Evolutionary conservation across 2,113 vertebrate genomes (phyloP).

Genomic region (Sphaerodactylus townsendi): DNA sequence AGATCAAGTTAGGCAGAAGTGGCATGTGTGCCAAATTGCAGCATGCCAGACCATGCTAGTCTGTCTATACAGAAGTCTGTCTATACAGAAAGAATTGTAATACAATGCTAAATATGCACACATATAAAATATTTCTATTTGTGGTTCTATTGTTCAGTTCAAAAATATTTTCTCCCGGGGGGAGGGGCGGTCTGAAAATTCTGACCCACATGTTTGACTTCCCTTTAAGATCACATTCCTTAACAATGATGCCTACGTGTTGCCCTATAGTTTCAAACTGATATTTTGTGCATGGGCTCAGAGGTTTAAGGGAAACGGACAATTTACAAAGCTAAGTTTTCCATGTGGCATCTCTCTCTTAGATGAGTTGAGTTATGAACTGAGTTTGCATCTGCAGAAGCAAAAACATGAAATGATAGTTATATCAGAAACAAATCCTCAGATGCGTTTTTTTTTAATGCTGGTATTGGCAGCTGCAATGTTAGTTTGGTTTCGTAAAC

Average conservation of each 20-base stretch:
- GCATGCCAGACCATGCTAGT: not conserved
- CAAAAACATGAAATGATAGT: too few species aligned
- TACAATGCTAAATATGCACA: not conserved
- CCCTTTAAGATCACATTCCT: not conserved
- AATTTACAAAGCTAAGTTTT: too few species aligned
- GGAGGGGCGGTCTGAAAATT: not conserved
- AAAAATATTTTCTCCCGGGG: not conserved
- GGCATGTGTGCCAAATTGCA: too few species aligned
- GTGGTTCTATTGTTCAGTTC: not conserved
- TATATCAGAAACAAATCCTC: too few species aligned
- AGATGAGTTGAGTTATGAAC: too few species aligned
- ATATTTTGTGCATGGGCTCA: too few species aligned
- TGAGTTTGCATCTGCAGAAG: too few species aligned
- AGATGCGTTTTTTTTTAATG: too few species aligned
- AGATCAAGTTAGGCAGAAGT: too few species aligned
- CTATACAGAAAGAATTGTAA: not conserved
- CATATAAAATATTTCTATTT: not conserved
- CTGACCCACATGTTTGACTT: not conserved
- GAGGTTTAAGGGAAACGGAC: too few species aligned
- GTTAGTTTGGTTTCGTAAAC: not conserved
- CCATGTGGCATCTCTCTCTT: too few species aligned
- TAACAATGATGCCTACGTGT: not conserved
- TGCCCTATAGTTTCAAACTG: not conserved
- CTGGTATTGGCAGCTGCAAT: not conserved
- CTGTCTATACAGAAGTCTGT: not conserved